Conservation (phyloP, 1,140 invertebrate genomes). For the Philotrypesis tridentata region DNA sequence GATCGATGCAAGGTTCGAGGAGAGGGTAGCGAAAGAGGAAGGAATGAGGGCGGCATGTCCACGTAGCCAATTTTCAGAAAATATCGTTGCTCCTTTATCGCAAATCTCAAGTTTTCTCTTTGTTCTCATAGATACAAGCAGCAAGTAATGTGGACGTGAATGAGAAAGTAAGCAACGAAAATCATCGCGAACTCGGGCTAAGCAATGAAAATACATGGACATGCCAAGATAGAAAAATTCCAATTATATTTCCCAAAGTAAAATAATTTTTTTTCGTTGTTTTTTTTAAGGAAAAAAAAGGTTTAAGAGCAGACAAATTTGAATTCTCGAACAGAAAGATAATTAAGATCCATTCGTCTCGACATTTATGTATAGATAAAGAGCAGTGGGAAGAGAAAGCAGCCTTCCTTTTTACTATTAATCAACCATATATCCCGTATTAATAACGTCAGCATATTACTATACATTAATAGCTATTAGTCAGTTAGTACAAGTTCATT, state of each 20-base stretch:
- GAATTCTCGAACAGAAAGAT: constrained; percentile 29
- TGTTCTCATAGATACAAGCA: background rate
- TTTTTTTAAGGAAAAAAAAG: constrained; percentile 30
- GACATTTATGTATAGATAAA: constrained; percentile 38
- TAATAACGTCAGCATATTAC: background rate
- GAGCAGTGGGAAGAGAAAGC: constrained; percentile 39
- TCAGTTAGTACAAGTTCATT: background rate
- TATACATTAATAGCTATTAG: background rate
- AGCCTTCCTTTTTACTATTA: background rate
- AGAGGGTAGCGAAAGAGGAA: constrained; percentile 16
- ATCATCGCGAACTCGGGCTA: background rate
- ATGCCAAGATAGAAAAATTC: constrained; percentile 30
- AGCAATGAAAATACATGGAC: constrained; percentile 34
- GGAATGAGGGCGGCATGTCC: constrained; percentile 22
- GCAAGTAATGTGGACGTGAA: background rate
- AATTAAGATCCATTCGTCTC: constrained; percentile 39
- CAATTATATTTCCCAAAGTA: constrained; percentile 40
- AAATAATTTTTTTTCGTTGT: constrained; percentile 12
- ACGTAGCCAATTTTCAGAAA: background rate
- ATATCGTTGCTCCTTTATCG: background rate
- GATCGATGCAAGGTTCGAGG: constrained; percentile 43
- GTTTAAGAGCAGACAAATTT: background rate
- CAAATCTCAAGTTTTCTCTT: background rate
- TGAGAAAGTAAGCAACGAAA: background rate
- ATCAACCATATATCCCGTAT: background rate